Base-by-base conservation (phyloP, 2,888 invertebrate genomes). In the Parelbella ahira region DNA sequence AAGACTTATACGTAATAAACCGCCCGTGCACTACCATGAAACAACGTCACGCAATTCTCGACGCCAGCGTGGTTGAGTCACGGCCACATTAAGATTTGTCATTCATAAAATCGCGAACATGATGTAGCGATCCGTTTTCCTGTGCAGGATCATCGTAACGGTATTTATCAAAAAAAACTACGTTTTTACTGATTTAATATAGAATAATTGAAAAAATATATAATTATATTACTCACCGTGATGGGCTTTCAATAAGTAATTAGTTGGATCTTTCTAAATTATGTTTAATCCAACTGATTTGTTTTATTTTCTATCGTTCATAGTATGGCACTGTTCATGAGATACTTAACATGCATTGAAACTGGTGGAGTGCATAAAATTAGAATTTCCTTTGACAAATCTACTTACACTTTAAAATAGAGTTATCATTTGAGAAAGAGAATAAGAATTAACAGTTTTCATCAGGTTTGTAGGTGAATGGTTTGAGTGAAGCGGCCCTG, bases 21-120 rank as follows among this genome's bases (percentile, higher is more conserved):
- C 50, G 47, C 37, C 49, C 57, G 52, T 56, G 52, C 57, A 60
- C 50, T 55, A 60, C 58, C 63, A 58, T 60, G 58, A 59, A 63
- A 61, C 56, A 54, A 57, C 74, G 68, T 70, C 72, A 76, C 58
- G 57, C 61, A 57, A 65, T 56, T 61, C 61, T 60, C 63, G 56
- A 65, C 62, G 58, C 53, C 54, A 58, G 60, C 57, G 50, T 53
- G n/a, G 68, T 62, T 81, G 80, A 82, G 58, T 80, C 80, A 82
- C 55, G 57, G 54, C 55, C 64, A 59, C 57, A 65, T 68, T 68
- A 67, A 68, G 65, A 68, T 75, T 75, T 70, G 71, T 79, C 77
- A 83, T 78, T 75, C 72, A 74, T 70, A 63, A 69, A 75, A 69
- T 68, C 61, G 60, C 61, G 61, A 65, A 54, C 51, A 54, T 53